Evolutionary conservation across 2,797 vertebrate genomes (phyloP).

Genomic region (Adelosebastes latens): DNA sequence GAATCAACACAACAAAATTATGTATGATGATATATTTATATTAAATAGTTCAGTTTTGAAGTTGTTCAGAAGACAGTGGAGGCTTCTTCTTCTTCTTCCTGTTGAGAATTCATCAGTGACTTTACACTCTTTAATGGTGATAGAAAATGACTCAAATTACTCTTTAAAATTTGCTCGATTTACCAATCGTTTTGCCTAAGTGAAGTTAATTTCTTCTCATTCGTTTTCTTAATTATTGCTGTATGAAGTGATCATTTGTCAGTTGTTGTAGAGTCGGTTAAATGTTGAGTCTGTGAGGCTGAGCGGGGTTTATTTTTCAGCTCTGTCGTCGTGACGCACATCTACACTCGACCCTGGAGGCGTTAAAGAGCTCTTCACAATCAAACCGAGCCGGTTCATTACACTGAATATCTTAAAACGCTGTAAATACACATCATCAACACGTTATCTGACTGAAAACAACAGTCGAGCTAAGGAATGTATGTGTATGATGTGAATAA

Average conservation of each 20-base stretch:
- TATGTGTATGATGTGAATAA: neutral
- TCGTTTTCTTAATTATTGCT: slow-evolving; percentile 19
- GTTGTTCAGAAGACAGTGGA: neutral
- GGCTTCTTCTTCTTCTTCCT: neutral
- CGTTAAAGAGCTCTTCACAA: slow-evolving; percentile 17
- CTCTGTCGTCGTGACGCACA: slow-evolving; percentile 1
- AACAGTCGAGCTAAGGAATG: neutral
- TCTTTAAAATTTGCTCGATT: slow-evolving; percentile 36
- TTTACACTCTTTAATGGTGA: slow-evolving; percentile 1
- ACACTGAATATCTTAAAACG: slow-evolving; percentile 2
- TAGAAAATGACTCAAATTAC: neutral
- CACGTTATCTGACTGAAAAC: neutral
- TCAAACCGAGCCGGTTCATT: slow-evolving; percentile 3
- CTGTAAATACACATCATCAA: slow-evolving; percentile 5
- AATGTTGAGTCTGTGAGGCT: neutral
- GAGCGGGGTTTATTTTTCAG: neutral
- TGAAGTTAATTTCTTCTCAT: slow-evolving; percentile 13
- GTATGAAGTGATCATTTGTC: slow-evolving; percentile 2
- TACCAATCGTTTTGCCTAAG: slow-evolving; percentile 1
- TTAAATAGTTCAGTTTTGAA: neutral
- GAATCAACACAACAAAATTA: neutral
- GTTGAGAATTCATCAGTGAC: slow-evolving; percentile 12
- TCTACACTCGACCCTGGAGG: slow-evolving; percentile 6
- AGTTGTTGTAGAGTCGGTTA: neutral
- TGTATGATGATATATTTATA: neutral